phyloP scores from a whole-genome alignment of 2,113 vertebrate species.

The Pyrgilauda ruficollis region DNA sequence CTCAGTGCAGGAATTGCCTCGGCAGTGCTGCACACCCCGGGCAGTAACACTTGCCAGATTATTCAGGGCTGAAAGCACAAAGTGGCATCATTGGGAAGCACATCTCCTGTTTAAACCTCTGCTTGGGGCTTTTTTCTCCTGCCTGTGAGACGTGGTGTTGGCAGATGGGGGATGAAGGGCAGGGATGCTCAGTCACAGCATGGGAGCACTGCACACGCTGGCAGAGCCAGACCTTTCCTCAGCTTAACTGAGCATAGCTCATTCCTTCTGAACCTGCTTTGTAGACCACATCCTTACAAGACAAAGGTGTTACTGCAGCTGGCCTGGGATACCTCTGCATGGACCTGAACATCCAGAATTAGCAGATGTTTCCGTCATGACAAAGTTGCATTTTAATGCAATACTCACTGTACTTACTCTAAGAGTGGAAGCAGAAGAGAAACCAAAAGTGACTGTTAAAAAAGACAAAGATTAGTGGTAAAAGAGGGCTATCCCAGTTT shows the following conservation, averaged over 20 bases:
- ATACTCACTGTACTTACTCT: neutral
- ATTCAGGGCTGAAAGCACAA: neutral
- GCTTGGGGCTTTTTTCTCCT: neutral
- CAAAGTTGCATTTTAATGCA: neutral
- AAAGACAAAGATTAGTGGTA: neutral
- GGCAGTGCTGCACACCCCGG: accelerated
- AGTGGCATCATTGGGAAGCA: neutral
- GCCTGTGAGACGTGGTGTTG: neutral
- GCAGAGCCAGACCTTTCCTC: neutral
- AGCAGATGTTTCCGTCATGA: neutral
- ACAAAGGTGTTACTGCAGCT: neutral
- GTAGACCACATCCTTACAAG: neutral
- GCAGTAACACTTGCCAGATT: neutral
- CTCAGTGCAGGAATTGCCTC: neutral
- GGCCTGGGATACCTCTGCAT: neutral
- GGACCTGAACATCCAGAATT: neutral
- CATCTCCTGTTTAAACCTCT: neutral
- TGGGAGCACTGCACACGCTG: accelerated
- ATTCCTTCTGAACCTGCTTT: neutral
- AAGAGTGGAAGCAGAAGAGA: neutral
- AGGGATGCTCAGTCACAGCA: neutral
- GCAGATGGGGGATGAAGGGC: neutral
- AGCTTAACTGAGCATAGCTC: neutral
- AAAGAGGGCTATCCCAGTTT: neutral
- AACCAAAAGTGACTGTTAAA: neutral